Evolutionary conservation across 2,888 invertebrate genomes (phyloP).

Genomic region (Ophion ellenae): DNA sequence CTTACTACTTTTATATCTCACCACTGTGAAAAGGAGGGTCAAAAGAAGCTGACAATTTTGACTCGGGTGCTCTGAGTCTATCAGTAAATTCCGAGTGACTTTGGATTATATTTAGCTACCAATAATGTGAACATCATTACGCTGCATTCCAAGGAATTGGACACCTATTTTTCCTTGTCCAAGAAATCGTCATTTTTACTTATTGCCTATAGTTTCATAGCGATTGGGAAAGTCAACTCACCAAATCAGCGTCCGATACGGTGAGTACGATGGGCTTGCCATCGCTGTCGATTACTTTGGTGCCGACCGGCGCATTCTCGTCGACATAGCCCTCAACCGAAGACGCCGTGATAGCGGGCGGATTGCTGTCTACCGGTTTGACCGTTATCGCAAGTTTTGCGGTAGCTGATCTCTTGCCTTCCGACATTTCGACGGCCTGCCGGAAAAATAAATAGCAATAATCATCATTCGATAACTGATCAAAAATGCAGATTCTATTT

Average conservation of each 20-base stretch:
- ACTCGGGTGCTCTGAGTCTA: too few relatives aligned
- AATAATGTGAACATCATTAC: too few relatives aligned
- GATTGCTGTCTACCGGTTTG: conserved; percentile 94
- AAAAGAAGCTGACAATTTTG: too few relatives aligned
- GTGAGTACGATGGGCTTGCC: conserved; percentile 89
- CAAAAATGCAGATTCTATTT: background rate
- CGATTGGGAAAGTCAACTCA: conserved; percentile 82
- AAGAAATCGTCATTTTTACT: too few relatives aligned
- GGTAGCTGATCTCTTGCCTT: conserved; percentile 91
- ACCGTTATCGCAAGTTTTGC: conserved; percentile 93
- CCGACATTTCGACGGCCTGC: conserved; percentile 93
- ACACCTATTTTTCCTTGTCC: too few relatives aligned
- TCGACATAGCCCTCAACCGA: conserved; percentile 91
- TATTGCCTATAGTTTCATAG: too few relatives aligned
- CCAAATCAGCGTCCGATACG: conserved; percentile 94
- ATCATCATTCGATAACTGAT: background rate
- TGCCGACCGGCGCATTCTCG: conserved; percentile 94
- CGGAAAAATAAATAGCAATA: background rate
- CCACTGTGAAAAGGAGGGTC: too few relatives aligned
- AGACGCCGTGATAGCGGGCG: conserved; percentile 90
- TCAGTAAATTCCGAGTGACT: too few relatives aligned
- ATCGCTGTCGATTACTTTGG: conserved; percentile 88
- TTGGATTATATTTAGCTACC: too few relatives aligned
- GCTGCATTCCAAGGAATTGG: too few relatives aligned
- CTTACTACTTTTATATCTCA: too few relatives aligned